Base-by-base conservation (phyloP, 2,797 vertebrate species). In the Pristis pectinata region DNA sequence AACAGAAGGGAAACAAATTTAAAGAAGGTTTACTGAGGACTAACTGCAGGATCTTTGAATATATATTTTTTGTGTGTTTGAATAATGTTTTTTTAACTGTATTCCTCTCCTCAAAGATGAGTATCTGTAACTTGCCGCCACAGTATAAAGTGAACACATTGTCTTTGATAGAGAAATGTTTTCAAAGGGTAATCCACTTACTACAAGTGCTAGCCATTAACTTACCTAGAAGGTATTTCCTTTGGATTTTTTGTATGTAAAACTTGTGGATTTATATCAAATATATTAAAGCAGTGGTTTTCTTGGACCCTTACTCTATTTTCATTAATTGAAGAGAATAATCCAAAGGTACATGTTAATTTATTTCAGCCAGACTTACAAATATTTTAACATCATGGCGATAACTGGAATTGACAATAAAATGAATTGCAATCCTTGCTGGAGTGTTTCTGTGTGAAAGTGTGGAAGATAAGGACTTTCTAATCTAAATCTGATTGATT, bases 1-100 rank as follows among this genome's bases (percentile, higher is more conserved):
- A 95, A 37, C 22, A 94, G 93, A 95, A 95, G 30, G 30, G n/a
- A 95, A 87, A 53, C 85, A 1, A 85, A 77, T 44, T 44, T 85
- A 44, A 95, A 95, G 94, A 95, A 95, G 94, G 67, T 95, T 8
- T 95, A 95, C 93, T 95, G 93, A 95, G 49, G 53, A 74, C 4
- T 0, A 19, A 37, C 89, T 19, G 27, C 13, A 8, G 44, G 27
- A 30, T 53, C 27, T 67, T n/a, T 64, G 92, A 41, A 1, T 15
- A 30, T 17, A 53, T 74, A 72, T 49, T 74, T 94, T 94, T 94
- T 10, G 11, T 76, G 94, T 24, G 44, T 74, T 94, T 74, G 22
- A 53, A 13, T 10, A 53, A 56, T 76, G 41, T n/a, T 5, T 1
- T 53, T 74, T 72, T 19, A 9, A 10, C 19, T 34, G 64, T 72